These are phyloP conservation scores for Muscicapa striata DNA, from an alignment of 2,797 vertebrate genomes.

Conservation along the genomic window DNA sequence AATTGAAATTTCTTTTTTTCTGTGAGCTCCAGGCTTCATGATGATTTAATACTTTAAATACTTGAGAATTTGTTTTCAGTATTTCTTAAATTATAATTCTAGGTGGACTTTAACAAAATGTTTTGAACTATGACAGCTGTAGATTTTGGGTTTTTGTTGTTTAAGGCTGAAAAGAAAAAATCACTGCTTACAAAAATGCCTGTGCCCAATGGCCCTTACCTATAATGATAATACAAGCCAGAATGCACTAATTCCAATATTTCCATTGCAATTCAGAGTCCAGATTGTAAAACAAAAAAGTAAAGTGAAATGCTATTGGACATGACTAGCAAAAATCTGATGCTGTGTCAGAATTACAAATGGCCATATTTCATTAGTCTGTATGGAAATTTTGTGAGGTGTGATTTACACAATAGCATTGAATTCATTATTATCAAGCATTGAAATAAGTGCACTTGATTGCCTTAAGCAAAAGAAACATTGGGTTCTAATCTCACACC, in stretches of 20 bases:
- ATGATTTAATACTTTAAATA: background rate
- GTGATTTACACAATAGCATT: background rate
- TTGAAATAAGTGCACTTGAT: slow-evolving; percentile 59
- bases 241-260: background rate
- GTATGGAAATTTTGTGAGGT: background rate
- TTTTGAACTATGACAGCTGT: background rate
- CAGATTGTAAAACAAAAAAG: background rate
- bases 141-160: background rate
- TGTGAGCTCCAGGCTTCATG: background rate
- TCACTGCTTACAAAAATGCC: background rate
- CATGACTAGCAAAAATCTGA: background rate
- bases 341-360: background rate
- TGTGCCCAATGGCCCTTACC: background rate
- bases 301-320: background rate
- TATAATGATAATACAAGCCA: background rate
- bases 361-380: slow-evolving; percentile 22
- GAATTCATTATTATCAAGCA: slow-evolving; percentile 8
- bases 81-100: background rate
- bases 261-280: background rate
- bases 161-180: slow-evolving; percentile 9
- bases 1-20: background rate
- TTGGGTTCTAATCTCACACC: slow-evolving; percentile 47
- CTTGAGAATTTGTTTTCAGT: background rate
- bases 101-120: background rate
- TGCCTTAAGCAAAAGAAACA: slow-evolving; percentile 64